phyloP scores from a whole-genome alignment of 1,140 invertebrate genomes.

The Pentalonia nigronervosa region DNA sequence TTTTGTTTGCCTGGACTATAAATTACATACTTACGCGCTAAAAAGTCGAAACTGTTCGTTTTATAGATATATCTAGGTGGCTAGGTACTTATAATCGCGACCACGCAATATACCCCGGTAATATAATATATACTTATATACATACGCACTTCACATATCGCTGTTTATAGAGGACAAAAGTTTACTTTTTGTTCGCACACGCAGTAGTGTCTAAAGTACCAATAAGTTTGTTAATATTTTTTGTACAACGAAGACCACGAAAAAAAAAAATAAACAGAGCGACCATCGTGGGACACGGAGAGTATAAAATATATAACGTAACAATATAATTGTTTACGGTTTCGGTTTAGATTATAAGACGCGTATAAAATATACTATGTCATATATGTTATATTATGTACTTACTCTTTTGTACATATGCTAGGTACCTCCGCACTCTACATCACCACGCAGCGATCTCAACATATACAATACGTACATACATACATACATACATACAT shows the following conservation, averaged over 20 bases:
- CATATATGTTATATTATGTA: no score
- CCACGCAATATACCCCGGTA: background rate
- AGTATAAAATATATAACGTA: background rate
- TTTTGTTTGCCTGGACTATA: background rate
- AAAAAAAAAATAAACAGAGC: background rate
- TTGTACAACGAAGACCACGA: background rate
- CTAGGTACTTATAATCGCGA: no score
- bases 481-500: no score
- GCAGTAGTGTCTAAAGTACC: background rate
- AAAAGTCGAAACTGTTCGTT: background rate
- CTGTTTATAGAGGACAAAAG: background rate
- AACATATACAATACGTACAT: background rate
- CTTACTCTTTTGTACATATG: no score
- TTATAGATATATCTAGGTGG: background rate
- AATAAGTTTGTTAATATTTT: conserved; percentile 11
- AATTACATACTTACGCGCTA: background rate
- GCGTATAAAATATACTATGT: background rate
- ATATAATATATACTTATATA: background rate
- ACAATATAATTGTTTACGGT: background rate
- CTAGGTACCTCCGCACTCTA: no score
- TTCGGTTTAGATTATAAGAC: background rate
- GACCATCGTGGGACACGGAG: background rate
- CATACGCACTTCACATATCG: background rate
- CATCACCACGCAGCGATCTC: background rate
- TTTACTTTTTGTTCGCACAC: background rate